These are phyloP conservation scores for Apamea crenata DNA, from an alignment of 2,888 invertebrate species.

Conservation along the genomic window DNA sequence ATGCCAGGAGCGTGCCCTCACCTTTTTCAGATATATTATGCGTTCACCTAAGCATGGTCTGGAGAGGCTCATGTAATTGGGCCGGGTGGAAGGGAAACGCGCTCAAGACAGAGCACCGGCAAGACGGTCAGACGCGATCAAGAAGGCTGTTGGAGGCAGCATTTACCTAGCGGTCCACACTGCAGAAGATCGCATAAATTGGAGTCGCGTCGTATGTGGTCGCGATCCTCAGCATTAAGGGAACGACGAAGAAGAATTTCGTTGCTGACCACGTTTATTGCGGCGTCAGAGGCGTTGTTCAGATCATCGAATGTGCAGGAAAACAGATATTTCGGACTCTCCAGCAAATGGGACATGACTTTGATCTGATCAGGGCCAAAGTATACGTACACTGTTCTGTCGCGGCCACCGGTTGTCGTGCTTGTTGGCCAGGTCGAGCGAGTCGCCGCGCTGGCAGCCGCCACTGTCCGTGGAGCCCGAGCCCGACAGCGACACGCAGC, in stretches of 20 bases:
- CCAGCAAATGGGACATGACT: background rate
- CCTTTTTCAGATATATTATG: background rate
- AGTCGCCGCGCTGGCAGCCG: constrained; percentile 91
- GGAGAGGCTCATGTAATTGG: background rate
- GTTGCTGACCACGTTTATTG: background rate
- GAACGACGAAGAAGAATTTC: background rate
- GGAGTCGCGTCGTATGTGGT: background rate
- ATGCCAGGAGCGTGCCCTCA: too few species aligned
- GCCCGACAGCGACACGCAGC: constrained; percentile 91
- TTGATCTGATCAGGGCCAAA: background rate
- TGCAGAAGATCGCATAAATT: background rate
- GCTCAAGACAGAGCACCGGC: background rate
- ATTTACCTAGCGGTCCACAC: background rate
- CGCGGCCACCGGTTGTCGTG: constrained; percentile 92
- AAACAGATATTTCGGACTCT: background rate
- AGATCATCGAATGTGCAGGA: background rate
- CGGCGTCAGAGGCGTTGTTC: background rate
- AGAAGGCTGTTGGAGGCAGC: background rate
- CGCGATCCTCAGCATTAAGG: too few species aligned
- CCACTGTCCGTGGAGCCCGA: constrained; percentile 94
- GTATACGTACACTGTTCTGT: constrained; percentile 93
- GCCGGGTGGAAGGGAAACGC: background rate
- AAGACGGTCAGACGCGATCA: background rate
- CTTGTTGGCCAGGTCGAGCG: constrained; percentile 82
- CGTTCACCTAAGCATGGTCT: background rate